phyloP scores from a whole-genome alignment of 2,888 invertebrate genomes.

The Thymelicus acteon region DNA sequence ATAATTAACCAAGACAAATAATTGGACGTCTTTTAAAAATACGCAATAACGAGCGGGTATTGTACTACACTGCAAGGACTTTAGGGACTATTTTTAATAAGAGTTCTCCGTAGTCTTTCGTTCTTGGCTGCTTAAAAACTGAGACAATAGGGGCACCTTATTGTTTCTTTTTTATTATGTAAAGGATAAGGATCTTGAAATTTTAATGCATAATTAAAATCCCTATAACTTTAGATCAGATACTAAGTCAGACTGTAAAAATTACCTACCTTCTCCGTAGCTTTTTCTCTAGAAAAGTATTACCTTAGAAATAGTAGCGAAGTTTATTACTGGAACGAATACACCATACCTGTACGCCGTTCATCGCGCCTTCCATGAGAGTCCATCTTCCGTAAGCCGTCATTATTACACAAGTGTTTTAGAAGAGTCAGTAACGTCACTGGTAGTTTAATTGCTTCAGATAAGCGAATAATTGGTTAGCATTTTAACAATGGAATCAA shows the following conservation, averaged over 20 bases:
- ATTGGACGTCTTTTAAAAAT: background rate
- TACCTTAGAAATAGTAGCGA: background rate
- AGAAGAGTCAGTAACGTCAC: constrained; percentile 34
- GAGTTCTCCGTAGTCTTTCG: background rate
- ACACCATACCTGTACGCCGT: constrained; percentile 68
- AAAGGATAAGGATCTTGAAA: background rate
- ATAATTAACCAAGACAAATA: background rate
- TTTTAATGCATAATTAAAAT: constrained; percentile 1
- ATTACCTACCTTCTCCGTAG: too few relatives aligned
- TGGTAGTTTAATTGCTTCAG: constrained; percentile 36
- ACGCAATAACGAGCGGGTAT: constrained; percentile 12
- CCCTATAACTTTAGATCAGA: background rate
- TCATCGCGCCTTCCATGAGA: constrained; percentile 67
- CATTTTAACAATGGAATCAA: constrained; percentile 14
- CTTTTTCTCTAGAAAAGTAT: too few relatives aligned
- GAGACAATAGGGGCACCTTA: background rate
- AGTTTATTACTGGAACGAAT: background rate
- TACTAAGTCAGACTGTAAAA: too few relatives aligned
- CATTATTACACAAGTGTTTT: constrained; percentile 52
- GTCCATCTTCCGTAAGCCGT: constrained; percentile 72
- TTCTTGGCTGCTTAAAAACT: background rate
- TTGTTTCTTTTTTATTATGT: background rate
- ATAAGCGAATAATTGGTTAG: background rate
- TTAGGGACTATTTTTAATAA: background rate
- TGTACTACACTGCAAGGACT: background rate